These are phyloP conservation scores for Disparrhopalites patrizii DNA, from an alignment of 2,888 invertebrate genomes.

Conservation along the genomic window DNA sequence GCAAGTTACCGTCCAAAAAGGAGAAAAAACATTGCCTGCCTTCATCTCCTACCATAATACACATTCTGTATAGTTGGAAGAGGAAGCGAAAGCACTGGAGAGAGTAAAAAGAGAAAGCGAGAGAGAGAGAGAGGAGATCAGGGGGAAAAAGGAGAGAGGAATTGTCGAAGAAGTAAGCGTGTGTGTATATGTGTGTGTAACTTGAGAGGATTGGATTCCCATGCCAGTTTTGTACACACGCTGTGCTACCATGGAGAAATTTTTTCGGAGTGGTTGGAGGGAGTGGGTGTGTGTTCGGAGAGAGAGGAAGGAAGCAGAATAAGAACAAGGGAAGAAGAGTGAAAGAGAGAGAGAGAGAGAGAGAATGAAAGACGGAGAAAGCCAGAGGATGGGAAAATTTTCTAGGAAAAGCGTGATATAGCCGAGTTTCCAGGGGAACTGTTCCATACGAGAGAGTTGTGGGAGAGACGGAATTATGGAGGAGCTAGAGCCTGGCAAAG, in stretches of 20 bases:
- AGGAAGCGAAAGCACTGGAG: background rate
- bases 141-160: too few relatives aligned
- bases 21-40: too few relatives aligned
- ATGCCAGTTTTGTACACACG: too few relatives aligned
- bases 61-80: too few relatives aligned
- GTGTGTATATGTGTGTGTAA: too few relatives aligned
- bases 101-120: background rate
- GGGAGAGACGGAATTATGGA: background rate
- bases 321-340: background rate
- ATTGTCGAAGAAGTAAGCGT: too few relatives aligned
- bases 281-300: background rate
- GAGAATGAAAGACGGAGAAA: slow-evolving; percentile 19
- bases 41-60: too few relatives aligned
- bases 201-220: too few relatives aligned
- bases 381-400: slow-evolving; percentile 6
- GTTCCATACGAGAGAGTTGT: background rate
- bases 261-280: background rate
- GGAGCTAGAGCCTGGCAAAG: background rate
- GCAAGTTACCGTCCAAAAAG: too few relatives aligned
- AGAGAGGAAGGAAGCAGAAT: background rate
- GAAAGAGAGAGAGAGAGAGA: slow-evolving; percentile 10
- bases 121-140: background rate
- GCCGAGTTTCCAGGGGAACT: background rate
- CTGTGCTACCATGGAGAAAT: too few relatives aligned
- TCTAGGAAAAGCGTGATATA: background rate